Evolutionary conservation across 2,113 vertebrate genomes (phyloP).

Genomic region (Hippocampus guttulatus): DNA sequence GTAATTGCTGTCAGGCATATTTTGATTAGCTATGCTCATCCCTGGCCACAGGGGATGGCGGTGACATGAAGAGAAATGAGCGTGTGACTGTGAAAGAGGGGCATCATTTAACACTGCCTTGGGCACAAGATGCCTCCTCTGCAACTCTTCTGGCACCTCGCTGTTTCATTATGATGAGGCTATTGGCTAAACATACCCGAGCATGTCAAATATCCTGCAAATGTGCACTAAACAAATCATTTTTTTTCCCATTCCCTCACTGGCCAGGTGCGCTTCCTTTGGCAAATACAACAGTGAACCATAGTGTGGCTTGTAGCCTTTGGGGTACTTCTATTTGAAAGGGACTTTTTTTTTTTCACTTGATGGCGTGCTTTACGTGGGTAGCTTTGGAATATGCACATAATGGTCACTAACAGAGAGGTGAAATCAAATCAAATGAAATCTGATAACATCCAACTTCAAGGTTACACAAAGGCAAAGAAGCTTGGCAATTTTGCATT

Average conservation of each 20-base stretch:
- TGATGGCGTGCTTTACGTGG: neutral
- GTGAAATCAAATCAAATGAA: neutral
- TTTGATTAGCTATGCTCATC: constrained; percentile 37
- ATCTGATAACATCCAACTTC: neutral
- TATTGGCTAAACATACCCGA: constrained; percentile 74
- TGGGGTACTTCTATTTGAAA: neutral
- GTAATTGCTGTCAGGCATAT: constrained; percentile 27
- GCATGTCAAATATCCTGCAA: constrained; percentile 77
- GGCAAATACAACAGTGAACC: constrained; percentile 47
- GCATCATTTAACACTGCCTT: constrained; percentile 71
- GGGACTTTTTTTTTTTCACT: neutral
- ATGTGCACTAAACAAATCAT: constrained; percentile 76
- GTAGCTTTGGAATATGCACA: neutral
- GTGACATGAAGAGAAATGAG: constrained; percentile 72
- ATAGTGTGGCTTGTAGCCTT: neutral
- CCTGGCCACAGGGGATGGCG: constrained; percentile 49
- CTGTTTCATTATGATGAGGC: constrained; percentile 77
- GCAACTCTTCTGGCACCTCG: constrained; percentile 65
- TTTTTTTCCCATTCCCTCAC: constrained; percentile 71
- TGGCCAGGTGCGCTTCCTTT: constrained; percentile 64
- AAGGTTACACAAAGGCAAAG: too few relatives aligned
- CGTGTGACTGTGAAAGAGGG: constrained; percentile 64
- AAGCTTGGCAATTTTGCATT: too few relatives aligned
- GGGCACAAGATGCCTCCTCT: constrained; percentile 62
- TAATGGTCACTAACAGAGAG: neutral